phyloP scores from a whole-genome alignment of 2,113 vertebrate genomes.

The Serinus canaria region DNA sequence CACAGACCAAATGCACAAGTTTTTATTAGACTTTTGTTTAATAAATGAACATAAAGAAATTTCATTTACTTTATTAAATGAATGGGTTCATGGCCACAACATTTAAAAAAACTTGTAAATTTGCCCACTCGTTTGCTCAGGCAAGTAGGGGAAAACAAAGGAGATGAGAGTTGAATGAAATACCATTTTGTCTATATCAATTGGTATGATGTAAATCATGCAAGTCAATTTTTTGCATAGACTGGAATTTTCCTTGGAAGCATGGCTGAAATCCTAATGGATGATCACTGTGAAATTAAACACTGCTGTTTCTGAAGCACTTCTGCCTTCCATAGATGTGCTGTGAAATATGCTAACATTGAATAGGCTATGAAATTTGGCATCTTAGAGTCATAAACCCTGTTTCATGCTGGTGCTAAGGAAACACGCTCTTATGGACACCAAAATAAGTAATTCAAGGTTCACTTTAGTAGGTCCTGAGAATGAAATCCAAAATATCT shows the following conservation, averaged over 20 bases:
- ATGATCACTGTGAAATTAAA: neutral
- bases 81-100: neutral
- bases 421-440: neutral
- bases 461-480: neutral
- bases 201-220: neutral
- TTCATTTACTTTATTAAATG: neutral
- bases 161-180: neutral
- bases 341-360: neutral
- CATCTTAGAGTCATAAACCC: neutral
- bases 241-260: neutral
- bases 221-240: neutral
- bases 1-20: neutral
- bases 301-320: neutral
- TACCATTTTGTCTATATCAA: neutral
- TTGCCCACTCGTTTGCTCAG: neutral
- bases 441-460: neutral
- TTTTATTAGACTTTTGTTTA: neutral
- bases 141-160: neutral
- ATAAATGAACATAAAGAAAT: neutral
- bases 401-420: neutral
- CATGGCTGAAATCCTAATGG: neutral
- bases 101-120: neutral
- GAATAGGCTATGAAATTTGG: neutral
- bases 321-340: neutral
- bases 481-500: neutral